phyloP scores from a whole-genome alignment of 1,140 invertebrate species.

The Cydia strobilella region DNA sequence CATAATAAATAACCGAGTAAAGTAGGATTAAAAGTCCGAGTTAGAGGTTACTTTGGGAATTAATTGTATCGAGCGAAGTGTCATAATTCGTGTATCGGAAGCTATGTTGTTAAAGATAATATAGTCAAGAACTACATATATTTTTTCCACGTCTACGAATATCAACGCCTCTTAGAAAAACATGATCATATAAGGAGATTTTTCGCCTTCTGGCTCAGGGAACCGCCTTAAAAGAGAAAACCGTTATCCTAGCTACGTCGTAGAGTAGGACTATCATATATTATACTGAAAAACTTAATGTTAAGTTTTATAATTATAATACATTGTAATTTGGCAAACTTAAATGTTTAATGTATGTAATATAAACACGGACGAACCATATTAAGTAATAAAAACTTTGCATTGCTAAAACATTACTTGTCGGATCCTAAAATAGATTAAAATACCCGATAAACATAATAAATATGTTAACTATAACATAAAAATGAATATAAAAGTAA shows the following conservation, averaged over 20 bases:
- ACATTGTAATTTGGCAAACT: constrained; percentile 14
- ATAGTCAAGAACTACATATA: no score
- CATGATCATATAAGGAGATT: no score
- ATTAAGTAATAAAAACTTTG: constrained; percentile 3
- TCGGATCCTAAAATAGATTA: background rate
- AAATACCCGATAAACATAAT: background rate
- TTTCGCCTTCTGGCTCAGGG: no score
- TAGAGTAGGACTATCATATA: background rate
- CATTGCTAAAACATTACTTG: background rate
- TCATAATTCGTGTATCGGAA: no score
- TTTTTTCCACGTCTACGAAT: no score
- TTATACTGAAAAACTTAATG: background rate
- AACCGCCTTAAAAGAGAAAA: background rate
- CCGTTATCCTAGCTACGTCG: background rate
- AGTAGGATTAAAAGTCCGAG: no score
- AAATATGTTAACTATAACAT: background rate
- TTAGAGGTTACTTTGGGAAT: no score
- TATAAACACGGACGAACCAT: constrained; percentile 14
- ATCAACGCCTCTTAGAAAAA: no score
- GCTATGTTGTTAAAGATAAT: no score
- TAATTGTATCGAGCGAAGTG: no score
- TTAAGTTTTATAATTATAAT: background rate
- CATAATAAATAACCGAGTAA: no score
- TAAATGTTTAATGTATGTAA: background rate
- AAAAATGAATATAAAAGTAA: background rate